These are phyloP conservation scores for Labroides dimidiatus DNA, from an alignment of 2,797 vertebrate genomes.

Conservation along the genomic window DNA sequence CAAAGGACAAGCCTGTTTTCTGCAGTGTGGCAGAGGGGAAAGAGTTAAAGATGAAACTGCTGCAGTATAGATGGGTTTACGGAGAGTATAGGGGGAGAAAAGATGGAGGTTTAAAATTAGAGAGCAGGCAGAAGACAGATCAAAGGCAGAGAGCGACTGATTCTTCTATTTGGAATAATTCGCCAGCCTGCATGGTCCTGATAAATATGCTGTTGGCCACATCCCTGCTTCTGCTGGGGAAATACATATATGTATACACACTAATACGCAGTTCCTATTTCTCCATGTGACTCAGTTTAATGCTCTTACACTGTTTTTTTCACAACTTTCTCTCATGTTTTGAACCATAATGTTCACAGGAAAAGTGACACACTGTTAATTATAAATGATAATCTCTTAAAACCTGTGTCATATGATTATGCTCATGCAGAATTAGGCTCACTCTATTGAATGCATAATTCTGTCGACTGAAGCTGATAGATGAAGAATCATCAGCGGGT, in stretches of 20 bases:
- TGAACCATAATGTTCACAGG: not conserved
- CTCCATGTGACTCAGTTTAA: too few relatives aligned
- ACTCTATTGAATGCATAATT: slow-evolving; percentile 5
- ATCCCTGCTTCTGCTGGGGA: slow-evolving; percentile 31
- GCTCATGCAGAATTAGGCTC: slow-evolving; percentile 1
- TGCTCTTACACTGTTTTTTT: too few relatives aligned
- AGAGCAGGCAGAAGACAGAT: slow-evolving; percentile 67
- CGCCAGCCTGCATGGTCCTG: slow-evolving; percentile 57
- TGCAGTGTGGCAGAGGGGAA: slow-evolving; percentile 7
- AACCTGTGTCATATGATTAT: slow-evolving; percentile 1
- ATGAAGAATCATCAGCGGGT: slow-evolving; percentile 38
- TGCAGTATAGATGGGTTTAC: slow-evolving; percentile 22
- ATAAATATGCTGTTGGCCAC: slow-evolving; percentile 70
- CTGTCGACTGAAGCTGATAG: slow-evolving; percentile 20
- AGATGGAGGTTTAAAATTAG: slow-evolving; percentile 62
- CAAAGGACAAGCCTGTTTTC: slow-evolving; percentile 7
- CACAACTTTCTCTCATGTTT: too few relatives aligned
- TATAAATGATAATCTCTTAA: not conserved
- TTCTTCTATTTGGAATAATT: slow-evolving; percentile 74
- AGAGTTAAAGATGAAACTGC: slow-evolving; percentile 40
- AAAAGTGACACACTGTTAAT: not conserved
- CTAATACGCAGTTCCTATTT: not conserved
- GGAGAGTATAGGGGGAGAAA: slow-evolving; percentile 9
- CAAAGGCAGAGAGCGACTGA: slow-evolving; percentile 64
- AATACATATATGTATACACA: slow-evolving; percentile 9